phyloP scores from a whole-genome alignment of 2,888 invertebrate genomes.

The Timandra comae region DNA sequence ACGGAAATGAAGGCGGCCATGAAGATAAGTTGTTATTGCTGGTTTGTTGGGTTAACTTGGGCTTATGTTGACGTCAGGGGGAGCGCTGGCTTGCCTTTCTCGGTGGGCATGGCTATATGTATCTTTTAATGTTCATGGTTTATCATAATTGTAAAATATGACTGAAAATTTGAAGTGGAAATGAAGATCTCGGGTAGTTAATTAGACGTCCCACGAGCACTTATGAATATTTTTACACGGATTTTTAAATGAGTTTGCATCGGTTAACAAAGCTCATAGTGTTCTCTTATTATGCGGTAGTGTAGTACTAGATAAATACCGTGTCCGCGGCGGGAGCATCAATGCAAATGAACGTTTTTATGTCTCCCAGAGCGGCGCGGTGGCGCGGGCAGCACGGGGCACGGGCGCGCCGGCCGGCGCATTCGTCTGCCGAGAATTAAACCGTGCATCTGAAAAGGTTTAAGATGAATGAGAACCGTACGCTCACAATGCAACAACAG shows the following conservation, averaged over 20 bases:
- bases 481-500: constrained; percentile 63
- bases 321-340: constrained; percentile 45
- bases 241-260: constrained; percentile 53
- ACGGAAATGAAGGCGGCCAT: constrained; percentile 52
- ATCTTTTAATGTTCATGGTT: too few species aligned
- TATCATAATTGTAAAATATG: too few species aligned
- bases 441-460: constrained; percentile 65
- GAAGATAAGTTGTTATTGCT: constrained; percentile 61
- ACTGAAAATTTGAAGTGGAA: too few species aligned
- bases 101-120: too few species aligned
- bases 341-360: constrained; percentile 70
- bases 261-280: constrained; percentile 44
- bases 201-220: constrained; percentile 45
- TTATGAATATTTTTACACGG: constrained; percentile 39
- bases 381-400: constrained; percentile 26
- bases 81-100: too few species aligned
- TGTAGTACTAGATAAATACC: constrained; percentile 64
- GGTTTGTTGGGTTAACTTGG: constrained; percentile 39
- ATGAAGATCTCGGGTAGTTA: constrained; percentile 28
- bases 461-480: constrained; percentile 63
- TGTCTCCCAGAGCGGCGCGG: constrained; percentile 36
- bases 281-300: constrained; percentile 58
- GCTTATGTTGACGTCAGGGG: constrained; percentile 13
- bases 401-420: constrained; percentile 19
- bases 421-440: constrained; percentile 63